Conservation (phyloP, 1,140 invertebrate genomes). For the Drosophila repletoides region DNA sequence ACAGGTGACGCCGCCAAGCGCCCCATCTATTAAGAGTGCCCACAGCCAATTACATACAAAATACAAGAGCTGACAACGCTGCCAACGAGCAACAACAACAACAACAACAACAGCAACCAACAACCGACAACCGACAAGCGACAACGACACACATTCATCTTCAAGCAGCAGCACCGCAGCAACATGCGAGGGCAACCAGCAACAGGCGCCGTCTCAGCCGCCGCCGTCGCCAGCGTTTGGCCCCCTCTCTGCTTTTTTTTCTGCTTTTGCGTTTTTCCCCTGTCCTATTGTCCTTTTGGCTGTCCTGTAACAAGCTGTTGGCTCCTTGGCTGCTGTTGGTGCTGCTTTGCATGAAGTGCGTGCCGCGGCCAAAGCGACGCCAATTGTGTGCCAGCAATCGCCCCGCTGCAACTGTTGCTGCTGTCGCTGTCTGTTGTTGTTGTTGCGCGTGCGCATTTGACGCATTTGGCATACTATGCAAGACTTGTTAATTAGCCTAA, state of each 20-base stretch:
- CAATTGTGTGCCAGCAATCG: constrained; percentile 54
- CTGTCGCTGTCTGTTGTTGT: background rate
- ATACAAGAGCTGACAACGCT: constrained; percentile 73
- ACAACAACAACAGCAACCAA: constrained; percentile 1
- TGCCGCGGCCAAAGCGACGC: constrained; percentile 50
- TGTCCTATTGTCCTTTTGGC: constrained; percentile 26
- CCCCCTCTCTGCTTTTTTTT: constrained; percentile 14
- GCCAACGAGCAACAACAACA: constrained; percentile 23
- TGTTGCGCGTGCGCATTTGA: constrained; percentile 44
- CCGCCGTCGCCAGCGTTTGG: constrained; percentile 8
- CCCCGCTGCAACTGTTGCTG: constrained; percentile 4
- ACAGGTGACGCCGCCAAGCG: constrained; percentile 68
- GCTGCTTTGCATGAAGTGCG: constrained; percentile 65
- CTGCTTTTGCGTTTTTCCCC: background rate
- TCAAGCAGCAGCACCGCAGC: constrained; percentile 41
- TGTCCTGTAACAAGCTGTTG: constrained; percentile 19
- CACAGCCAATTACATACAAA: constrained; percentile 78
- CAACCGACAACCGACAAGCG: constrained; percentile 28
- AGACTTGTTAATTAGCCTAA: constrained; percentile 72
- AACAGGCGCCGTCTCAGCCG: constrained; percentile 37
- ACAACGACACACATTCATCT: constrained; percentile 76
- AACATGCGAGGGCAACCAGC: constrained; percentile 42
- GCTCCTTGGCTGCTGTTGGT: background rate
- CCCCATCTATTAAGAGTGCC: constrained; percentile 69
- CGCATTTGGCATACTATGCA: constrained; percentile 31